A percentile compares a stretch with the other conserved stretches of the same genome.
Conservation (phyloP, 2,888 invertebrate species). For the Phyllotreta cruciferae region DNA sequence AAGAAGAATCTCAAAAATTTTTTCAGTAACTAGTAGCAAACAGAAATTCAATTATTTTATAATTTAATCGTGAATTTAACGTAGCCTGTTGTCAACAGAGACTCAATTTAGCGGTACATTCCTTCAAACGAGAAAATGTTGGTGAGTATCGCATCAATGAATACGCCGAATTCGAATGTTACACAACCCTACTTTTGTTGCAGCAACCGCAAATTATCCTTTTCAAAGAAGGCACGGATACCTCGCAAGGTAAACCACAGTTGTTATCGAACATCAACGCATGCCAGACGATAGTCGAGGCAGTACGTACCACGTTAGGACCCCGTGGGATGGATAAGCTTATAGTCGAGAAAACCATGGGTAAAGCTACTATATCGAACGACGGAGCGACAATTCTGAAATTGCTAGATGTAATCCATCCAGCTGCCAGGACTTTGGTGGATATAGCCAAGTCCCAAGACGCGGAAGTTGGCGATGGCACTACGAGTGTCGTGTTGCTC, state of each 20-base stretch:
- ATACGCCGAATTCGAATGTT: no score
- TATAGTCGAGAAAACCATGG: slow-evolving; percentile 82
- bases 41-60: no score
- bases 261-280: slow-evolving; percentile 97
- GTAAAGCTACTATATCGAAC: slow-evolving; percentile 96
- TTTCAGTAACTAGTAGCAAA: no score
- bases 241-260: slow-evolving; percentile 94
- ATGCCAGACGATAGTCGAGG: slow-evolving; percentile 93
- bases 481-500: slow-evolving; percentile 94
- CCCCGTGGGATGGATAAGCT: slow-evolving; percentile 99
- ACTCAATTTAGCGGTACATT: no score
- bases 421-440: slow-evolving; percentile 96
- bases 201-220: slow-evolving; percentile 98
- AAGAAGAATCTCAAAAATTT: no score
- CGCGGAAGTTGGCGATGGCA: slow-evolving; percentile 99
- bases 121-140: no score
- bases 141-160: no score
- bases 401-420: slow-evolving; percentile 96
- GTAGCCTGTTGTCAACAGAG: no score
- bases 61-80: no score
- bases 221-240: slow-evolving; percentile 97
- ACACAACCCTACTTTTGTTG: slow-evolving; percentile 35
- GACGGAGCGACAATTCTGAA: slow-evolving; percentile 99
- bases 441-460: slow-evolving; percentile 99
- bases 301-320: slow-evolving; percentile 96